Percentiles rank a stretch among this genome's conserved stretches.
Conservation (phyloP, 2,888 invertebrate species). For the Hypercompe scribonia region DNA sequence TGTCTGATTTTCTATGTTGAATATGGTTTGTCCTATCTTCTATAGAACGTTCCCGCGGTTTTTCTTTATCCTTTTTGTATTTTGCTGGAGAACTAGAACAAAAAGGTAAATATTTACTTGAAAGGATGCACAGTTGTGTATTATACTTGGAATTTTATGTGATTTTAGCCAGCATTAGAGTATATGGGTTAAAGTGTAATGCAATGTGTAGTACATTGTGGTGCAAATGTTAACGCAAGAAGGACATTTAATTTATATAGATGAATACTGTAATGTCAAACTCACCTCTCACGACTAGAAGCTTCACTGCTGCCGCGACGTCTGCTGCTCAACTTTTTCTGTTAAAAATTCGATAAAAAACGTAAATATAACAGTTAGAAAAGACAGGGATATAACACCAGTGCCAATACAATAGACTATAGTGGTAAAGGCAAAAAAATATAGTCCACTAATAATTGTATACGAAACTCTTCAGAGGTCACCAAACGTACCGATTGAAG, state of each 20-base stretch:
- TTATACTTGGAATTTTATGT: background rate
- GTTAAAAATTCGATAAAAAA: conserved; percentile 70
- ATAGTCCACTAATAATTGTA: conserved; percentile 67
- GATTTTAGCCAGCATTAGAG: background rate
- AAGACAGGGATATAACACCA: conserved; percentile 73
- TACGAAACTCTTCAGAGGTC: conserved; percentile 66
- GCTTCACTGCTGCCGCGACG: conserved; percentile 76
- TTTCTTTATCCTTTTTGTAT: conserved; percentile 72
- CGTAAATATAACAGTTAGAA: conserved; percentile 56
- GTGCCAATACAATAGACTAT: conserved; percentile 85
- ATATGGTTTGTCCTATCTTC: conserved; percentile 70
- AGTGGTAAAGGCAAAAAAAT: conserved; percentile 83
- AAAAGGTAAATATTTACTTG: conserved; percentile 19
- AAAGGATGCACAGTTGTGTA: background rate
- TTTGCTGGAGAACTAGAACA: conserved; percentile 78
- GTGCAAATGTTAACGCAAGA: background rate
- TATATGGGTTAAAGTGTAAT: background rate
- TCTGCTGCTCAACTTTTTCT: conserved; percentile 81
- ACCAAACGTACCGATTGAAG: conserved; percentile 54
- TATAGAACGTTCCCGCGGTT: conserved; percentile 67
- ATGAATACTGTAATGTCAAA: background rate
- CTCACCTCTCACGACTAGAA: conserved; percentile 76
- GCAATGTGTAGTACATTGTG: background rate
- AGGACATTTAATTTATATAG: background rate
- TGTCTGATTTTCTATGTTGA: conserved; percentile 74